Evolutionary conservation across 2,113 vertebrate species (phyloP).

Genomic region (Crotalus horridus): DNA sequence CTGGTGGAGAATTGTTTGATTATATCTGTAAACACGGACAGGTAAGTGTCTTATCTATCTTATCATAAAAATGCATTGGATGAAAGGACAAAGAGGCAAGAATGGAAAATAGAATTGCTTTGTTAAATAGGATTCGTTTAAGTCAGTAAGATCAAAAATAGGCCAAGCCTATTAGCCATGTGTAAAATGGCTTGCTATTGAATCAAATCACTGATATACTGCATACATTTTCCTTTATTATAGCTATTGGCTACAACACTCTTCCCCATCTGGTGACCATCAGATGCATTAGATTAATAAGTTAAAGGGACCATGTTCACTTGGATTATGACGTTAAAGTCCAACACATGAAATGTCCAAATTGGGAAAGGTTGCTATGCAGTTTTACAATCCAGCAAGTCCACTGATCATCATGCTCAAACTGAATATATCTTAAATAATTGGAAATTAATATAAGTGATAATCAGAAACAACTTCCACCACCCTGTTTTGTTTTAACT

Average conservation of each 20-base stretch:
- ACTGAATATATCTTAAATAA: fast-evolving
- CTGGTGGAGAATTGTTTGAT: slow-evolving; percentile 96
- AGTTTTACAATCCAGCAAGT: not conserved
- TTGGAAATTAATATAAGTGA: not conserved
- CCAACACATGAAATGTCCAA: not conserved
- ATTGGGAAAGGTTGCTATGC: not conserved
- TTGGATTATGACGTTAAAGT: not conserved
- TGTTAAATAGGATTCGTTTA: slow-evolving; percentile 11
- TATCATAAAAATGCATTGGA: not conserved
- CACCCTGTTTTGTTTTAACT: not conserved
- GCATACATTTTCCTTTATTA: not conserved
- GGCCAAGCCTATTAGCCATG: slow-evolving; percentile 44
- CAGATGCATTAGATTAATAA: not conserved
- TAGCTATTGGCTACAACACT: fast-evolving
- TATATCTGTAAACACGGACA: slow-evolving; percentile 98
- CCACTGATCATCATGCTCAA: slow-evolving; percentile 6
- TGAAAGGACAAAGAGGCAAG: slow-evolving; percentile 13
- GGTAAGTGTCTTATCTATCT: slow-evolving; percentile 74
- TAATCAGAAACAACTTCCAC: not conserved
- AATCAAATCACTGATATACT: not conserved
- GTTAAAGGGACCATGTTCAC: not conserved
- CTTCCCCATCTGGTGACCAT: not conserved
- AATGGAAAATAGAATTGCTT: slow-evolving; percentile 32
- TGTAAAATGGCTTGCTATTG: slow-evolving; percentile 18
- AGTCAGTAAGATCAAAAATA: slow-evolving; percentile 53